Evolutionary conservation across 2,797 vertebrate species (phyloP).

Genomic region (Alfaro cultratus): DNA sequence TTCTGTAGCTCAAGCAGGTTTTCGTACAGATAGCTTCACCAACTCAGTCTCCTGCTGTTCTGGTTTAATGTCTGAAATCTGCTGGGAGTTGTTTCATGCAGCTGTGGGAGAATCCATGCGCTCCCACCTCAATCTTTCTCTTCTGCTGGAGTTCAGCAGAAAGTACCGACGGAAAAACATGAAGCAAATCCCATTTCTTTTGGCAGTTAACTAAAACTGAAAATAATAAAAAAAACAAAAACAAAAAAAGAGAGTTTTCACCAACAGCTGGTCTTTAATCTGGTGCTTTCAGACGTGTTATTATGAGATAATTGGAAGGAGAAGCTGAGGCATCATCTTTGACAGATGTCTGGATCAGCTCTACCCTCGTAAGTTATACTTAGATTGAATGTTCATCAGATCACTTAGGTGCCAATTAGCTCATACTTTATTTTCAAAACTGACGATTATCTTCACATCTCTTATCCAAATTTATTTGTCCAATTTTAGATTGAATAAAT

Average conservation of each 20-base stretch:
- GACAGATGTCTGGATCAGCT: constrained; percentile 5
- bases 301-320: constrained; percentile 4
- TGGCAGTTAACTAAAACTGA: background rate
- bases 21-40: constrained; percentile 5
- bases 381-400: background rate
- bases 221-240: background rate
- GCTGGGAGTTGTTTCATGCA: constrained; percentile 18
- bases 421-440: constrained; percentile 2
- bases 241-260: background rate
- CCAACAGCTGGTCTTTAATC: background rate
- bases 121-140: constrained; percentile 9
- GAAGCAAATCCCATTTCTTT: background rate
- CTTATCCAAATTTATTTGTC: background rate
- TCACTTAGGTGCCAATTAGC: background rate
- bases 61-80: constrained; percentile 21
- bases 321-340: constrained; percentile 1
- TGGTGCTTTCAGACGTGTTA: background rate
- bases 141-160: constrained; percentile 12
- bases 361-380: background rate
- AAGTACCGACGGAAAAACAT: background rate
- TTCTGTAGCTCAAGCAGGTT: constrained; percentile 13
- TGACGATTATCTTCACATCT: background rate
- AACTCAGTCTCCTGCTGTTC: constrained; percentile 27
- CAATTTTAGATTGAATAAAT: constrained; percentile 1
- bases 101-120: constrained; percentile 14